phyloP scores from a whole-genome alignment of 2,797 vertebrate genomes.

The Dendrocincla fuliginosa region DNA sequence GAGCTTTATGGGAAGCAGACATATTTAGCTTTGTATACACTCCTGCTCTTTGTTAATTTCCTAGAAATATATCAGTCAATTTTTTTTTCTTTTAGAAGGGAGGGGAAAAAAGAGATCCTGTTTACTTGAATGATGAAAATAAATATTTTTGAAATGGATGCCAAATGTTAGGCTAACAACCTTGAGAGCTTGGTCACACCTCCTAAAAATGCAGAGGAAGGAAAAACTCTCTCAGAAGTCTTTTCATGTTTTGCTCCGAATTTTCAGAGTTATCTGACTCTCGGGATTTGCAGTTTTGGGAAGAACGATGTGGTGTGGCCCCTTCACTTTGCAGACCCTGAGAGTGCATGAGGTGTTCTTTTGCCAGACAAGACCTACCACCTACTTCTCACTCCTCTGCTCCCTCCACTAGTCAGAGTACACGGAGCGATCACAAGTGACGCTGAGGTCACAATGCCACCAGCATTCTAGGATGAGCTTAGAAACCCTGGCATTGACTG shows the following conservation, averaged over 20 bases:
- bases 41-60: not conserved
- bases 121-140: not conserved
- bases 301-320: not conserved
- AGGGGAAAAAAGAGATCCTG: not conserved
- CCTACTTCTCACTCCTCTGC: not conserved
- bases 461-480: fast-evolving
- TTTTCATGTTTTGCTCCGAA: not conserved
- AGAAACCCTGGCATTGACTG: not conserved
- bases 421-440: fast-evolving
- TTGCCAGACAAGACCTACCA: not conserved
- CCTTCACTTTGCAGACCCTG: not conserved
- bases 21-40: not conserved
- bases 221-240: not conserved
- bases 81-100: not conserved
- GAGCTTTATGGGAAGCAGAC: not conserved
- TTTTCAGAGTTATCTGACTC: not conserved
- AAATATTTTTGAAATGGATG: not conserved
- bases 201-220: not conserved
- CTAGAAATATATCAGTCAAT: not conserved
- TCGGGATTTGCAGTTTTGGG: not conserved
- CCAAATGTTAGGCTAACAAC: not conserved
- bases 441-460: not conserved
- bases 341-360: not conserved
- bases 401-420: fast-evolving
- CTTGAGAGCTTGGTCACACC: not conserved